Conservation (phyloP, 2,113 vertebrate species). For the Anas platyrhynchos region DNA sequence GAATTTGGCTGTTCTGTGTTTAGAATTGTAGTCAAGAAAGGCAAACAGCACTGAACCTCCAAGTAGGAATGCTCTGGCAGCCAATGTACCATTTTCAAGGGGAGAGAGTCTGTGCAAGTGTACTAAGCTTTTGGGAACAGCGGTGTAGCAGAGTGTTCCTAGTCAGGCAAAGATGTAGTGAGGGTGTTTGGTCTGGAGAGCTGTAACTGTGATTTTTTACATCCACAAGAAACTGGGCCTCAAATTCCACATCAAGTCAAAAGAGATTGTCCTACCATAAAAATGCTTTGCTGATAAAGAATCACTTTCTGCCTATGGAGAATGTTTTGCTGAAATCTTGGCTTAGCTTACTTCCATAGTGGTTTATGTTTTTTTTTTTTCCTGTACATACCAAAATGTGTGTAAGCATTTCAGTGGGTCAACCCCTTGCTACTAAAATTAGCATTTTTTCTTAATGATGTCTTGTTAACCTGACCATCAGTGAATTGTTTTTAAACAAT, state of each 20-base stretch:
- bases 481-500: slow-evolving; percentile 47
- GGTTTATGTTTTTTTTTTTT: background rate
- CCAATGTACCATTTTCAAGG: background rate
- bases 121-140: background rate
- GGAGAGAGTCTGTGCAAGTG: background rate
- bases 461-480: slow-evolving; percentile 5
- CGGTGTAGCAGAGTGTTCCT: background rate
- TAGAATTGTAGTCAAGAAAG: background rate
- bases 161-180: background rate
- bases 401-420: background rate
- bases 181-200: background rate
- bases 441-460: slow-evolving; percentile 5
- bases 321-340: background rate
- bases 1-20: background rate
- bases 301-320: background rate
- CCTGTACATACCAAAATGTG: background rate
- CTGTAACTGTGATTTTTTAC: background rate
- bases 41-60: background rate
- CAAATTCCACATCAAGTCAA: background rate
- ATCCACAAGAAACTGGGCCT: background rate
- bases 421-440: slow-evolving; percentile 11
- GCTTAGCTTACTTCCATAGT: background rate
- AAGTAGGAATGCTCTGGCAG: background rate
- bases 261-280: background rate
- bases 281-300: background rate